Base-by-base conservation (phyloP, 2,113 vertebrate species). In the Calyptomena viridis region DNA sequence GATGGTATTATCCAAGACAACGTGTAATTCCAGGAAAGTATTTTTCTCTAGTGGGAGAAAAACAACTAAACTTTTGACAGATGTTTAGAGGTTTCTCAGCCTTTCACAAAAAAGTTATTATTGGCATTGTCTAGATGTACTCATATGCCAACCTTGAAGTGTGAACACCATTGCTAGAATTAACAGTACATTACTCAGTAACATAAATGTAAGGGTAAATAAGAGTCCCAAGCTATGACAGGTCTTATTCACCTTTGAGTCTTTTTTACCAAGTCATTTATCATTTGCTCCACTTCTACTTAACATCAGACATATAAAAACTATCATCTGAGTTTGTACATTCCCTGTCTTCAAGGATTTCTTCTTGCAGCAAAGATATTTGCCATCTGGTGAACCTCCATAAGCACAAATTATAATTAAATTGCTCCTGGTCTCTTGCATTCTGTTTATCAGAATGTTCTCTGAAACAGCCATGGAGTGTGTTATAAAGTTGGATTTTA, bases 371-470 rank as follows among this genome's bases (percentile, higher is more conserved):
- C 55, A 94, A 96, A 96, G 81, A 59, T 89, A 89, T 87, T 96
- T 96, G 74, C 94, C 88, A 95, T 97, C 92, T 96, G 94, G 90
- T 93, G 60, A 96, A 91, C 91, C 53, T 94, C 58, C 74, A 89
- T 63, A 87, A 4, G 0, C 62, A 93, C 72, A 86, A 93, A 95
- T 97, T 91, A 92, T 96, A 95, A 95, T 96, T 94, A 96, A 92
- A 96, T 90, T 93, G 86, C 90, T 93, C 86, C 80, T 93, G 55
- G 94, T 95, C 86, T 59, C 94, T 77, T 89, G 58, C 89, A 95
- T 94, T 95, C 92, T 95, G 88, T 95, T 96, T 93, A 77, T 96
- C 88, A 92, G 86, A 90, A 82, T 95, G 93, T 82, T 96, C 80
- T 93, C 86, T 89, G 66, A 69, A 93, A 75, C 76, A 93, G 52